Conservation (phyloP, 2,888 invertebrate species). For the Xanthorhoe designata region DNA sequence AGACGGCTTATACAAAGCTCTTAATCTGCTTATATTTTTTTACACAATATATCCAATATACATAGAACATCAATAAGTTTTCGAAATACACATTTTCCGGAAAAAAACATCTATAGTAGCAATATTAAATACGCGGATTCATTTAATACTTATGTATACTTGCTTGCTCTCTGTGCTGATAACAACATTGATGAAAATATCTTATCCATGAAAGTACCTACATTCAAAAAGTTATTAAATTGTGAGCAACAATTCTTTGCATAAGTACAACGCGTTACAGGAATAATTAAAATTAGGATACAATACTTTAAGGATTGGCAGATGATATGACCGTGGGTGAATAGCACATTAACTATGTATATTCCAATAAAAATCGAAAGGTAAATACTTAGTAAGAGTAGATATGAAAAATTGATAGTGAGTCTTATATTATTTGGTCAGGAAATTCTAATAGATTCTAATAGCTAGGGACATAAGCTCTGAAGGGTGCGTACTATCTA, state of each 20-base stretch:
- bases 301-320: constrained; percentile 13
- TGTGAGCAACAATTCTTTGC: constrained; percentile 31
- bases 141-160: constrained; percentile 8
- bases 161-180: constrained; percentile 10
- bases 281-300: constrained; percentile 4
- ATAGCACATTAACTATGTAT: constrained; percentile 27
- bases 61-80: constrained; percentile 32
- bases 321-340: constrained; percentile 20
- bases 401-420: constrained; percentile 63
- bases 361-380: constrained; percentile 40
- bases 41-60: constrained; percentile 35
- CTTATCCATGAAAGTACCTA: constrained; percentile 5
- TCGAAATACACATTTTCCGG: constrained; percentile 23
- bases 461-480: constrained; percentile 82
- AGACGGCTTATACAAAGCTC: constrained; percentile 68
- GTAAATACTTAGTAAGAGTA: constrained; percentile 45
- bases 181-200: constrained; percentile 14
- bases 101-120: constrained; percentile 17
- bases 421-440: constrained; percentile 83
- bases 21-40: constrained; percentile 47
- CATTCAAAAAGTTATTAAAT: constrained; percentile 16
- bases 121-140: constrained; percentile 13
- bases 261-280: constrained; percentile 24
- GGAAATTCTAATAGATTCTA: constrained; percentile 82
- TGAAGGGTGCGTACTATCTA: constrained; percentile 76